phyloP scores from a whole-genome alignment of 2,888 invertebrate genomes.

The Andrena marginata region DNA sequence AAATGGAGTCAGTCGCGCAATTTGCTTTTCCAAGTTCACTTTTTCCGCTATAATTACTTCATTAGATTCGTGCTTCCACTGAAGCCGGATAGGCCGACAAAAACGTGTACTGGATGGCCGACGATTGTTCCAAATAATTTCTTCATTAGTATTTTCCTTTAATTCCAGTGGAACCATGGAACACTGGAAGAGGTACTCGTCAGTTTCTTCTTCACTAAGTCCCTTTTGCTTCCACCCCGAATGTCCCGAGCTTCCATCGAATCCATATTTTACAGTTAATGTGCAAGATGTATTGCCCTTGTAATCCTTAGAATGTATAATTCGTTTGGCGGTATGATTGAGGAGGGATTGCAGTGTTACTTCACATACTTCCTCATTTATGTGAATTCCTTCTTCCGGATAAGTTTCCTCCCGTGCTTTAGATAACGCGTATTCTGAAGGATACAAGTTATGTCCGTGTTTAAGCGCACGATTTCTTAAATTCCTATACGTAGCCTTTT shows the following conservation, averaged over 20 bases:
- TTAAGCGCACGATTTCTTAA: not conserved
- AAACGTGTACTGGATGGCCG: constrained; percentile 9
- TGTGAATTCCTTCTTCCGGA: constrained; percentile 2
- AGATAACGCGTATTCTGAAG: not conserved
- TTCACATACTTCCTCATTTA: not conserved
- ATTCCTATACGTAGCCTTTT: not conserved
- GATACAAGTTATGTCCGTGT: not conserved
- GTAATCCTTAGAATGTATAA: not conserved
- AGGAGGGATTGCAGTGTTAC: not conserved
- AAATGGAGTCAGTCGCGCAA: too few species aligned
- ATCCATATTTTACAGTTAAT: not conserved
- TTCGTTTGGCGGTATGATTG: constrained; percentile 1
- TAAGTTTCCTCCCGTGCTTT: constrained; percentile 1
- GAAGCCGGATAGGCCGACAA: constrained; percentile 21
- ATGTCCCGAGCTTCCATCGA: constrained; percentile 28
- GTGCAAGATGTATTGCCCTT: constrained; percentile 7
- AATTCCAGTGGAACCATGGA: constrained; percentile 13
- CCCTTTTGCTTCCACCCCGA: constrained; percentile 15
- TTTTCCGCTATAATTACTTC: too few species aligned
- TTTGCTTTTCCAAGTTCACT: too few species aligned
- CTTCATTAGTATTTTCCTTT: not conserved
- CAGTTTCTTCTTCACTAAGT: constrained; percentile 1
- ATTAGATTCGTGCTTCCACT: not conserved
- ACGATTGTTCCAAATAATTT: constrained; percentile 24
- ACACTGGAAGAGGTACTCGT: not conserved